These are phyloP conservation scores for Aphidius gifuensis DNA, from an alignment of 1,140 invertebrate genomes.

Conservation along the genomic window DNA sequence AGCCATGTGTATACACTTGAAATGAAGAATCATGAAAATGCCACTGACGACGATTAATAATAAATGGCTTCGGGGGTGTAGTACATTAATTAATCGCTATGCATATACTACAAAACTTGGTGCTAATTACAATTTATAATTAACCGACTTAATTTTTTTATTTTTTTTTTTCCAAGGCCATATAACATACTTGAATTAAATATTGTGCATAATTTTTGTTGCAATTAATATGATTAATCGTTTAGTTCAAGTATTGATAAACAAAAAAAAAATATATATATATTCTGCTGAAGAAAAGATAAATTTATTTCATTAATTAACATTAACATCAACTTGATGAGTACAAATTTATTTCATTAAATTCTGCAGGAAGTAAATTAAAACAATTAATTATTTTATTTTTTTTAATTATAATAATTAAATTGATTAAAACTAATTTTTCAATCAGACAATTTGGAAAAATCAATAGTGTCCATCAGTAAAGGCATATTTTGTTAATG, in stretches of 20 bases:
- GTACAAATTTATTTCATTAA: too few species aligned
- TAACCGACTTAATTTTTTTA: conserved; percentile 33
- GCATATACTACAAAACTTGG: conserved; percentile 28
- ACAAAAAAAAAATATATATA: conserved; percentile 23
- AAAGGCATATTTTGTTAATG: conserved; percentile 12
- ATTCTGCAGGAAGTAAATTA: too few species aligned
- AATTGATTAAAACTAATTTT: too few species aligned
- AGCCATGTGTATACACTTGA: too few species aligned
- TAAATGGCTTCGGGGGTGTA: conserved; percentile 36
- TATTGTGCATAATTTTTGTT: conserved; percentile 5
- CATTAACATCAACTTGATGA: too few species aligned
- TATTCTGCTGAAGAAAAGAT: too few species aligned
- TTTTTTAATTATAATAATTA: conserved; percentile 11
- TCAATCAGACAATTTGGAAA: not conserved
- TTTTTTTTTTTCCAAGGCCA: conserved; percentile 34
- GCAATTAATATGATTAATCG: conserved; percentile 53
- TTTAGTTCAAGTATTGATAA: conserved; percentile 37
- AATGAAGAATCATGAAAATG: conserved; percentile 3
- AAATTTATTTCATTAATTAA: too few species aligned
- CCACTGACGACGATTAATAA: conserved; percentile 31
- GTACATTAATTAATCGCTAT: conserved; percentile 48
- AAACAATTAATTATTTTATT: conserved; percentile 4
- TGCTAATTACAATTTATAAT: conserved; percentile 55
- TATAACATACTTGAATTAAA: not conserved
- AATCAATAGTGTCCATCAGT: not conserved